Evolutionary conservation across 2,888 invertebrate genomes (phyloP).

Genomic region (Dastarcus helophoroides): DNA sequence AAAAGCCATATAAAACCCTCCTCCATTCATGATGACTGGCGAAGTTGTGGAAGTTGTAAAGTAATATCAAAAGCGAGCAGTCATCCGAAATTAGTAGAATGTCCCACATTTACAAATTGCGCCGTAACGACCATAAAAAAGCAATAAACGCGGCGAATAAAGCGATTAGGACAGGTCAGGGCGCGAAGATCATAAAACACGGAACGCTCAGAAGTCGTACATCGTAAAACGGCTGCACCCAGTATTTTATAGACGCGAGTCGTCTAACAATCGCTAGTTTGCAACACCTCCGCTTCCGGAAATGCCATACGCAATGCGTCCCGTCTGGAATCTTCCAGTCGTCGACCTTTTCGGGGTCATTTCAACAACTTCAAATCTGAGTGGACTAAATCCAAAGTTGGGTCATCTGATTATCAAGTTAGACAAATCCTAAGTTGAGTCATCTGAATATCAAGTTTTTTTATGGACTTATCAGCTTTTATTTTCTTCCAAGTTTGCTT

Average conservation of each 20-base stretch:
- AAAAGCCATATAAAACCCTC: neutral
- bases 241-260: conserved; percentile 31
- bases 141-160: conserved; percentile 37
- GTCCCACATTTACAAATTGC: conserved; percentile 36
- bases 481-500: too few relatives aligned
- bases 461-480: too few relatives aligned
- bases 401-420: too few relatives aligned
- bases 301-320: too few relatives aligned
- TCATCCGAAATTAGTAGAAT: conserved; percentile 34
- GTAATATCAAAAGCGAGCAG: conserved; percentile 25
- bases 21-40: conserved; percentile 26
- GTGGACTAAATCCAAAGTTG: too few relatives aligned
- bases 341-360: too few relatives aligned
- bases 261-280: conserved; percentile 29
- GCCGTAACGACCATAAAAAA: conserved; percentile 35
- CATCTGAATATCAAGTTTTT: too few relatives aligned
- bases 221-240: conserved; percentile 30
- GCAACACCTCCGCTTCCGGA: conserved; percentile 25
- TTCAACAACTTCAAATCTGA: too few relatives aligned
- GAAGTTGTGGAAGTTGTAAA: conserved; percentile 31
- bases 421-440: too few relatives aligned
- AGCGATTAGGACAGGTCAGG: conserved; percentile 36
- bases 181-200: conserved; percentile 33
- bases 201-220: conserved; percentile 32
- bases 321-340: too few relatives aligned